Percentiles rank a stretch among this genome's conserved stretches.
These are phyloP conservation scores for Hydractinia echinata DNA, from an alignment of 30 jellyfish, hydroid and myxozoan genomes.

Conservation along the genomic window DNA sequence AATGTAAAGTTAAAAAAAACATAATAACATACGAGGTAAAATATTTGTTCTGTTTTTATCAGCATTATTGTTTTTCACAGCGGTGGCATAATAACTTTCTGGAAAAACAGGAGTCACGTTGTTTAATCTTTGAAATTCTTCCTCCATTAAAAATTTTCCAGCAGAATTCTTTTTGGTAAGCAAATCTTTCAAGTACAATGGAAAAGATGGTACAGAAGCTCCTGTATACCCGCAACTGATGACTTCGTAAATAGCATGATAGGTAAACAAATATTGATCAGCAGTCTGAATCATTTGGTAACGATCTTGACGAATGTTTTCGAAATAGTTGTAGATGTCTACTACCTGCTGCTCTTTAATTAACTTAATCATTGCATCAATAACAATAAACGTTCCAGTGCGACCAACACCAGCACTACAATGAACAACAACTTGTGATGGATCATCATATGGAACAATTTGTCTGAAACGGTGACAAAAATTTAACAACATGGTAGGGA, in stretches of 20 bases:
- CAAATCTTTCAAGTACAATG: not conserved
- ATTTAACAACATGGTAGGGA: conserved; percentile 76
- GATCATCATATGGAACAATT: conserved; percentile 43
- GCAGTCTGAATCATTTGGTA: conserved; percentile 87
- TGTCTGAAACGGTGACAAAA: conserved; percentile 79
- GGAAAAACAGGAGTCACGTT: not conserved
- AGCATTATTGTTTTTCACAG: conserved; percentile 7
- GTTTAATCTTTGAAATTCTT: not conserved
- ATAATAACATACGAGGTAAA: conserved; percentile 18
- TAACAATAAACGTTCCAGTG: conserved; percentile 73
- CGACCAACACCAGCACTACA: conserved; percentile 99
- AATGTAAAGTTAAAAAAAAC: too few relatives aligned
- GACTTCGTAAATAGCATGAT: conserved; percentile 29
- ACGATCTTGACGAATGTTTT: conserved; percentile 72
- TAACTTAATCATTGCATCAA: conserved; percentile 67
- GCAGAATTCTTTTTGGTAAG: not conserved
- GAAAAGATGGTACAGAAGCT: not conserved
- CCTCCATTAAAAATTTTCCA: conserved; percentile 2
- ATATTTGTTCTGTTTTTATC: not conserved
- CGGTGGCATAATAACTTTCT: not conserved
- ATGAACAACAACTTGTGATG: conserved; percentile 71
- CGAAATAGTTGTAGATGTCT: conserved; percentile 80
- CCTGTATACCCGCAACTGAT: conserved; percentile 25
- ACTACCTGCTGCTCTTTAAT: conserved; percentile 48
- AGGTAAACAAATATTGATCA: conserved; percentile 27